Conservation (phyloP, 2,888 invertebrate genomes). For the Polydrusus cervinus region DNA sequence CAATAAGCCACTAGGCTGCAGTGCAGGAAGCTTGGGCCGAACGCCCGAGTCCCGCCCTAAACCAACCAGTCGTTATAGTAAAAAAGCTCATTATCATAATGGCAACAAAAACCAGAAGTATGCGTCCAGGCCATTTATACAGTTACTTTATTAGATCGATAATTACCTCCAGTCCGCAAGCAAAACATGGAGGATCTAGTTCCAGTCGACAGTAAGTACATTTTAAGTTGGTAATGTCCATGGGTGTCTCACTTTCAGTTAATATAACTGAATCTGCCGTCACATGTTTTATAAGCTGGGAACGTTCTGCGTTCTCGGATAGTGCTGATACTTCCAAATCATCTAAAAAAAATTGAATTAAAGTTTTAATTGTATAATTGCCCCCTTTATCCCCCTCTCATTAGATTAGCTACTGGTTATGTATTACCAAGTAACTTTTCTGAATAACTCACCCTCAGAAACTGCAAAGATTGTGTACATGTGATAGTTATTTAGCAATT, state of each 20-base stretch:
- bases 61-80: too few relatives aligned
- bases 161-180: slow-evolving; percentile 71
- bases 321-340: slow-evolving; percentile 18
- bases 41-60: too few relatives aligned
- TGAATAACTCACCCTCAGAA: background rate
- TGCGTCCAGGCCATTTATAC: too few relatives aligned
- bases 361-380: too few relatives aligned
- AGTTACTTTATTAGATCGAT: background rate
- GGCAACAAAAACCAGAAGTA: too few relatives aligned
- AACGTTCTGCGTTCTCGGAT: background rate
- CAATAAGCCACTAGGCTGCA: too few relatives aligned
- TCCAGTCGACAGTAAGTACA: slow-evolving; percentile 78
- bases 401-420: too few relatives aligned
- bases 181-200: slow-evolving; percentile 78
- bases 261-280: slow-evolving; percentile 60
- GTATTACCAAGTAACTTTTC: too few relatives aligned
- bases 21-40: too few relatives aligned
- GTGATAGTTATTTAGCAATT: too few relatives aligned
- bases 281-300: slow-evolving; percentile 58
- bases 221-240: slow-evolving; percentile 68
- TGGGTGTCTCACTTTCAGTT: slow-evolving; percentile 1
- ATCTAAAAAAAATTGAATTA: slow-evolving; percentile 16
- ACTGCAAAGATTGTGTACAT: background rate
- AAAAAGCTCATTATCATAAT: too few relatives aligned
- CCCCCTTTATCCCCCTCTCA: too few relatives aligned